These are phyloP conservation scores for Oreochromis spilurus DNA, from an alignment of 2,113 vertebrate genomes.

Conservation along the genomic window DNA sequence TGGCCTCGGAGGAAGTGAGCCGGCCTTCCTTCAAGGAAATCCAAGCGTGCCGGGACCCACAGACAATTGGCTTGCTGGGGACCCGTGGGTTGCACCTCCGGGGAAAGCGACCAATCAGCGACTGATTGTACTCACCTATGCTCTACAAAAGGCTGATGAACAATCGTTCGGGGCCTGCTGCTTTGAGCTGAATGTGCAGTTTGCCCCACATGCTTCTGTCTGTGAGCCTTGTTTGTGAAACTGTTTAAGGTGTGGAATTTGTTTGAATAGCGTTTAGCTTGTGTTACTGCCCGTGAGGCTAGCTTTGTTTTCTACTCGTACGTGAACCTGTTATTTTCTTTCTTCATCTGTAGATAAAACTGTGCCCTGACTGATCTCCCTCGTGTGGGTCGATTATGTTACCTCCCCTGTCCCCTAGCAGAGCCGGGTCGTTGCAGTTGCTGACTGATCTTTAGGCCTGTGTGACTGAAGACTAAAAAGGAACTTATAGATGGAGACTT, in stretches of 20 bases:
- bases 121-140: not conserved
- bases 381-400: not conserved
- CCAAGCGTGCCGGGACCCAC: not conserved
- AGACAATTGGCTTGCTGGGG: not conserved
- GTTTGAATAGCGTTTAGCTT: not conserved
- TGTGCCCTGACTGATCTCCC: not conserved
- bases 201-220: not conserved
- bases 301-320: not conserved
- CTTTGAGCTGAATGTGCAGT: not conserved
- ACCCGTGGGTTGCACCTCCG: not conserved
- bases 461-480: not conserved
- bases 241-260: not conserved
- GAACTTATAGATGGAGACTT: not conserved
- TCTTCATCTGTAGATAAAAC: not conserved
- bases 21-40: not conserved
- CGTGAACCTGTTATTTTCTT: not conserved
- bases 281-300: not conserved
- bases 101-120: not conserved
- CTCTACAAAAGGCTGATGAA: not conserved
- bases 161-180: not conserved
- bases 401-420: not conserved
- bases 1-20: not conserved
- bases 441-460: not conserved
- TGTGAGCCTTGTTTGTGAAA: not conserved
- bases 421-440: not conserved